Evolutionary conservation across 2,888 invertebrate species (phyloP), one percentile per base, ranked within the genome.

Genomic region (Marronus borbonicus): DNA sequence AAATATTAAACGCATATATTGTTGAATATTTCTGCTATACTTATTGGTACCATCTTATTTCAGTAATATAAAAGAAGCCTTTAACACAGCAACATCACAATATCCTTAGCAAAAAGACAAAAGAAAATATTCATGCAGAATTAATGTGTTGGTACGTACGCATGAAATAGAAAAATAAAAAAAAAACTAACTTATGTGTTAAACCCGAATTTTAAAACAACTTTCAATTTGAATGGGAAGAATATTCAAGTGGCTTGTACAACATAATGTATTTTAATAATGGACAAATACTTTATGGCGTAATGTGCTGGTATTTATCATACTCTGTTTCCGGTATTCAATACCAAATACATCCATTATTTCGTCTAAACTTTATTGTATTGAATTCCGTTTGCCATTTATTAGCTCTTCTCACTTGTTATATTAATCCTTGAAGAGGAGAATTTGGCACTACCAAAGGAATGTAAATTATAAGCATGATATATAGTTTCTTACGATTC

Each of bases 311-410:
- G 10, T 58, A 58, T 20, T 20, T 17, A n/a, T 58, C 24, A 20
- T 20, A 17, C 20, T 58, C 1, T 20, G n/a, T 58, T 58, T 58
- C 55, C 55, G 20, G 20, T 58, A 20, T 8, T 58, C 20, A n/a
- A 20, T 58, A 24, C 55, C 55, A 58, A 58, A 20, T 17, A 20
- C n/a, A 5, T 58, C 55, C 55, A 58, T 58, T 58, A 58, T 17
- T 58, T 58, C 55, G 2, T 17, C 20, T 20, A 58, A 55, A 20
- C 1, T 8, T 5, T 20, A 8, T 1, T 17, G 20, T 20, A 17
- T 17, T 58, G 17, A 17, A 7, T 17, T 8, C 55, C 7, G 8
- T 8, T 58, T 58, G 17, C 17, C 17, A 17, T 17, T 8, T 20
- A 58, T 20, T 58, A 20, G 2, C 7, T 58, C 20, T n/a, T 52